Conservation (phyloP, 1,140 invertebrate genomes). For the Caligus rogercresseyi region DNA sequence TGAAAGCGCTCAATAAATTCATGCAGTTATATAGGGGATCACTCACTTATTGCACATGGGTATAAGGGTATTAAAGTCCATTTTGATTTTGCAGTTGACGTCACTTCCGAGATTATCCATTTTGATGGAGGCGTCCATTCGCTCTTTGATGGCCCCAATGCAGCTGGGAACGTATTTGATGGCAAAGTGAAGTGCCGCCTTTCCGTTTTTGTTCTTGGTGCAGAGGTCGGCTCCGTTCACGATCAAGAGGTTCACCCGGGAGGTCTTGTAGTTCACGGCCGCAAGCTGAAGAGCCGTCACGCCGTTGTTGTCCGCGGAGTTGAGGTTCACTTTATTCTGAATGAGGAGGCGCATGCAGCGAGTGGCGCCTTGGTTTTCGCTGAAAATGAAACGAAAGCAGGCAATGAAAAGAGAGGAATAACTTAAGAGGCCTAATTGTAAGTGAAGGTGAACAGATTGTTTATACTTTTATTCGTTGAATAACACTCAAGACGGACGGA, state of each 20-base stretch:
- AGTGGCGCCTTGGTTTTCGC: neutral
- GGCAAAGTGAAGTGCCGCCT: slow-evolving; percentile 58
- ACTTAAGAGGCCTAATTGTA: too few species aligned
- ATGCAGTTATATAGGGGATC: neutral
- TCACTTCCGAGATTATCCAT: slow-evolving; percentile 3
- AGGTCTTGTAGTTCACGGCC: slow-evolving; percentile 56
- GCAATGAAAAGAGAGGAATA: too few species aligned
- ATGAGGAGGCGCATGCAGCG: slow-evolving; percentile 6
- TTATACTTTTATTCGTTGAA: too few species aligned
- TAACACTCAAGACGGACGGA: too few species aligned
- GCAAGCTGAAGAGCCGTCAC: slow-evolving; percentile 73
- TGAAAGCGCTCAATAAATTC: neutral
- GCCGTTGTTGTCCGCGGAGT: slow-evolving; percentile 31
- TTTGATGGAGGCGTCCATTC: slow-evolving; percentile 7
- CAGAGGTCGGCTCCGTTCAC: slow-evolving; percentile 65
- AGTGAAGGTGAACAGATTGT: too few species aligned
- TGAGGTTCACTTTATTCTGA: slow-evolving; percentile 5
- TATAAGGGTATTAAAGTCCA: slow-evolving; percentile 8
- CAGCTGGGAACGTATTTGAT: slow-evolving; percentile 23
- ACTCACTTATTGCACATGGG: neutral
- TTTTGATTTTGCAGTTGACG: neutral
- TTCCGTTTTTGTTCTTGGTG: slow-evolving; percentile 57
- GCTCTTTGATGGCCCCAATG: neutral
- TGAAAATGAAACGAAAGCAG: too few species aligned
- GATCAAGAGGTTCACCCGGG: slow-evolving; percentile 59